These are phyloP conservation scores for Cyphomyrmex costatus DNA, from an alignment of 1,140 invertebrate genomes.

Conservation along the genomic window DNA sequence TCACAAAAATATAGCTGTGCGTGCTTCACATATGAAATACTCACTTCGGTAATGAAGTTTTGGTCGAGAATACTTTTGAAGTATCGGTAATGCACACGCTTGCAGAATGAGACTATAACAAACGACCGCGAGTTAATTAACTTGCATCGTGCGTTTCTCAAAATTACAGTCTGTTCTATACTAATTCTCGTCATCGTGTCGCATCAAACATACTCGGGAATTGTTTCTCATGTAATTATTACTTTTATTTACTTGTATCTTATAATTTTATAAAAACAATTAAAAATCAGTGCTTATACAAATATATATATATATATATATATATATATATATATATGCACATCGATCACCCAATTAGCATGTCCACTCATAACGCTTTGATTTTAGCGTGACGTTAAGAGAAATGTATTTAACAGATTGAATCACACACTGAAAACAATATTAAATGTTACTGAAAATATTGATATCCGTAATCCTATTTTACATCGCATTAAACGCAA, in stretches of 20 bases:
- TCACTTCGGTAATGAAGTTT: conserved; percentile 24
- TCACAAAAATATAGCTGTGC: neutral
- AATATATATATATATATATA: too few species aligned
- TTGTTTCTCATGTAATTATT: conserved; percentile 10
- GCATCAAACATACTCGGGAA: neutral
- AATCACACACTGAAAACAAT: neutral
- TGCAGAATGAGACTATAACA: conserved; percentile 17
- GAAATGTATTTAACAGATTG: conserved; percentile 22
- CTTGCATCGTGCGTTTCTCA: conserved; percentile 38
- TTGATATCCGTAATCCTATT: conserved; percentile 6
- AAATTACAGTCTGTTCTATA: conserved; percentile 9
- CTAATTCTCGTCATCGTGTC: conserved; percentile 23
- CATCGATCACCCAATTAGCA: neutral
- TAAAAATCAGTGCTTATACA: neutral
- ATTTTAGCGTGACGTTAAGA: neutral
- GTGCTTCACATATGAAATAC: neutral
- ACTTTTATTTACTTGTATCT: conserved; percentile 10
- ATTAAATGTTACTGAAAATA: conserved; percentile 28
- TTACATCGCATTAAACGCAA: conserved; percentile 20
- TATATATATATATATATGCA: too few species aligned
- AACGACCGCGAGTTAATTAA: conserved; percentile 51
- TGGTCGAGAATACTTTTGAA: conserved; percentile 30
- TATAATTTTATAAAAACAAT: conserved; percentile 15
- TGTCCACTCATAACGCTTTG: neutral
- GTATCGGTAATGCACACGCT: conserved; percentile 16